Evolutionary conservation across 2,888 invertebrate species (phyloP).

Genomic region (Ptychoptera contaminata): DNA sequence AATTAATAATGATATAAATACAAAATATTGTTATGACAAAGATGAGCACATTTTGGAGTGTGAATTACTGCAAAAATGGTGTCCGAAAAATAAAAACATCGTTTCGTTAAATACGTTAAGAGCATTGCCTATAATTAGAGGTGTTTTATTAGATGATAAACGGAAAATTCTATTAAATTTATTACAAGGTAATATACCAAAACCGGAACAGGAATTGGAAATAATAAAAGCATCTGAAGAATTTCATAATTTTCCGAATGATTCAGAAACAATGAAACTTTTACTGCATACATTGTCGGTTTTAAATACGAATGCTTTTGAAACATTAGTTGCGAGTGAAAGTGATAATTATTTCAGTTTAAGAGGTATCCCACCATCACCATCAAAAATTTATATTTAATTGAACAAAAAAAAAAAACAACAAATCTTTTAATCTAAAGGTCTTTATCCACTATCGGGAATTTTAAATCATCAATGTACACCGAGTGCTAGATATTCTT

Average conservation of each 20-base stretch:
- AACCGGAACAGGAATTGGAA: constrained; percentile 24
- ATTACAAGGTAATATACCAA: constrained; percentile 25
- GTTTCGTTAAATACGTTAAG: constrained; percentile 16
- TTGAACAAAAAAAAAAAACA: no score
- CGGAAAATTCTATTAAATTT: constrained; percentile 24
- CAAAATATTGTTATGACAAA: constrained; percentile 38
- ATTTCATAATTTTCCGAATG: constrained; percentile 27
- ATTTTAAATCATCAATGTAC: constrained; percentile 59
- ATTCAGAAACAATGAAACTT: constrained; percentile 22
- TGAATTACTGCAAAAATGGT: constrained; percentile 39
- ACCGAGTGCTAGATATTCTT: constrained; percentile 55
- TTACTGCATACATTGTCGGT: constrained; percentile 26
- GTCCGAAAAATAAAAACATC: constrained; percentile 30
- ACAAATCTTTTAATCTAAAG: no score
- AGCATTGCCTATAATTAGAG: constrained; percentile 25
- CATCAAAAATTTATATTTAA: no score
- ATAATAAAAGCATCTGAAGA: constrained; percentile 24
- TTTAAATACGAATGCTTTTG: constrained; percentile 31
- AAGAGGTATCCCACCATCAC: constrained; percentile 27
- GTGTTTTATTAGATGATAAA: constrained; percentile 21
- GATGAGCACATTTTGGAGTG: constrained; percentile 47
- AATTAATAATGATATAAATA: no score
- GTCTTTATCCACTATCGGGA: constrained; percentile 47
- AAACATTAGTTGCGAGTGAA: constrained; percentile 21
- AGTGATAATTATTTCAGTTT: constrained; percentile 30